Conservation (phyloP, 2,797 vertebrate species). For the Geotria australis region DNA sequence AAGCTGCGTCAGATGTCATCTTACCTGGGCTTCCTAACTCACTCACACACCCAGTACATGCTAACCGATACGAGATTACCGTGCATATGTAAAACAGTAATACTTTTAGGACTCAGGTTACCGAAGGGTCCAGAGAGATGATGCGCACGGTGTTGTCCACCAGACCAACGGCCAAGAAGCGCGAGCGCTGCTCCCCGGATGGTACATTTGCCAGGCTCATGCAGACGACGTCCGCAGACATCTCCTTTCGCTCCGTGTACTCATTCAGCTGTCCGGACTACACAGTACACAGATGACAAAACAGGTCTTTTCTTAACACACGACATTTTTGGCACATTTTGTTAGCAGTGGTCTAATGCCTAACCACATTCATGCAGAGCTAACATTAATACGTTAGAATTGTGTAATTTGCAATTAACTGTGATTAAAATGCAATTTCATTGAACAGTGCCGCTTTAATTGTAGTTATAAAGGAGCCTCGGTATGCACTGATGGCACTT, state of each 20-base stretch:
- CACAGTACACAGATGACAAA: background rate
- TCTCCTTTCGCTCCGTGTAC: conserved; percentile 91
- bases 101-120: conserved; percentile 8
- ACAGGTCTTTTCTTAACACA: no score
- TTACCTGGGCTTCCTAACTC: no score
- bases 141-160: conserved; percentile 94
- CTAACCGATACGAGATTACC: no score
- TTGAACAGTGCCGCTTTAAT: no score
- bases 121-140: conserved; percentile 80
- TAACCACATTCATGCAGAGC: no score
- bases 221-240: conserved; percentile 89
- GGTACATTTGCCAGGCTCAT: conserved; percentile 95
- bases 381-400: no score
- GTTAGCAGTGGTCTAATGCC: no score
- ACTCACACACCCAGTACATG: no score
- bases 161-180: conserved; percentile 71
- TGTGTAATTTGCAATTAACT: no score
- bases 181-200: conserved; percentile 72
- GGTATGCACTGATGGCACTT: no score
- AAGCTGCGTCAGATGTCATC: background rate
- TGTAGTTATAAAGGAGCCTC: no score
- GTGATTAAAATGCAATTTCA: no score
- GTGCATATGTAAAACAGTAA: background rate
- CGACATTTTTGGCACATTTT: background rate
- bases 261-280: conserved; percentile 92